These are phyloP conservation scores for Pavo muticus DNA, from an alignment of 2,113 vertebrate genomes.

Conservation along the genomic window DNA sequence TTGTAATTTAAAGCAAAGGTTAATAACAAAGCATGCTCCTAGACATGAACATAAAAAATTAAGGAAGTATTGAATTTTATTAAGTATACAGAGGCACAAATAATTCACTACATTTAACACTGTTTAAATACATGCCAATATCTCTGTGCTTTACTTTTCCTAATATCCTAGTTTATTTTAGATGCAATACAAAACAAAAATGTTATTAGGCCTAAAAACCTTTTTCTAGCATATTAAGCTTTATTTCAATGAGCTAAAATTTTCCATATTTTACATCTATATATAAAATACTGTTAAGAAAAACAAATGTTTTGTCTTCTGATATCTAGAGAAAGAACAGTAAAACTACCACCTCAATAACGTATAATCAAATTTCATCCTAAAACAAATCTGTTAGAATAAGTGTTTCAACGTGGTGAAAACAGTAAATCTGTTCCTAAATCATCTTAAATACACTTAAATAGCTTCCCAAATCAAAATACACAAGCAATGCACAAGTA, in stretches of 20 bases:
- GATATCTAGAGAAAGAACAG: background rate
- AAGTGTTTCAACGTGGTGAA: background rate
- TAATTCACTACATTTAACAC: background rate
- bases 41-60: background rate
- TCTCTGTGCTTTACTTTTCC: background rate
- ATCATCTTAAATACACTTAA: background rate
- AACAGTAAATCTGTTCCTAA: background rate
- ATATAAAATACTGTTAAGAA: background rate
- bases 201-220: background rate
- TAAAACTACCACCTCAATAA: background rate
- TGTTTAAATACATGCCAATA: background rate
- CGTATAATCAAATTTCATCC: background rate
- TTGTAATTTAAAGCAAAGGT: background rate
- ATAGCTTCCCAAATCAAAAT: background rate
- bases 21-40: background rate
- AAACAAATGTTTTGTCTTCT: background rate
- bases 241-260: background rate
- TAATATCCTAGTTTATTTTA: background rate
- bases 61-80: background rate
- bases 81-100: background rate
- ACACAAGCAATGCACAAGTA: background rate
- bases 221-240: background rate
- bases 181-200: background rate
- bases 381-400: background rate
- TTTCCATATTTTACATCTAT: background rate